Base-by-base conservation (phyloP, 2,113 vertebrate genomes). In the Albula glossodonta region DNA sequence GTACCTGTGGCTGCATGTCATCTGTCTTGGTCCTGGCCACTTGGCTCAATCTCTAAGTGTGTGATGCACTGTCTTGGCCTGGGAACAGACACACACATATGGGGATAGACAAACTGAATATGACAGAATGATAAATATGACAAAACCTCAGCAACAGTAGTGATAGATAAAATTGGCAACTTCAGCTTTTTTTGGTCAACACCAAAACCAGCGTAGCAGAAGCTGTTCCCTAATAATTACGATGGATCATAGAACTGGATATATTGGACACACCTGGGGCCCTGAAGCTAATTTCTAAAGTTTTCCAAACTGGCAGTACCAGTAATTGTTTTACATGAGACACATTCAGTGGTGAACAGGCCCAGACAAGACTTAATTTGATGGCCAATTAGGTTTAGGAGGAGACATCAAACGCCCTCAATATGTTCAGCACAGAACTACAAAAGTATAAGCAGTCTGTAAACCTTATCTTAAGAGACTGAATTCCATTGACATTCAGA, bases 1-100 rank as follows among this genome's bases (percentile, higher is more conserved):
- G 87, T 94, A 96, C 95, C 95, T 96, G 94, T 86, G 94, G 91
- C 92, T 95, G 94, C 95, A 96, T 95, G 93, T 90, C 93, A 89
- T 93, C 92, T 86, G 90, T 86, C 87, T 48, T 77, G 52, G 86
- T 91, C 88, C 80, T 74, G 86, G 84, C 90, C 87, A 79, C 81
- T 80, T 31, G 63, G 52, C 19, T 78, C 85, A 52, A 80, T 82
- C 5, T 48, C 25, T 31, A 53, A 70, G 78, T 87, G 85, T 87
- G 87, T 87, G 91, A 84, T 86, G 86, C 90, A 53, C 80, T 50
- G 83, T 85, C 89, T 80, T 52, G 90, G 89, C 77, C 86, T 88
- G 78, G 13, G 4, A 74, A 84, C 85, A 90, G 56, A 92, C 80
- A 88, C 1, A 90, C 2, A 86, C 52, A 80, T 13, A 57, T 11